A percentile compares a stretch with the other conserved stretches of the same genome.
These are phyloP conservation scores for Sturnus vulgaris DNA, from an alignment of 2,113 vertebrate species.

Conservation along the genomic window DNA sequence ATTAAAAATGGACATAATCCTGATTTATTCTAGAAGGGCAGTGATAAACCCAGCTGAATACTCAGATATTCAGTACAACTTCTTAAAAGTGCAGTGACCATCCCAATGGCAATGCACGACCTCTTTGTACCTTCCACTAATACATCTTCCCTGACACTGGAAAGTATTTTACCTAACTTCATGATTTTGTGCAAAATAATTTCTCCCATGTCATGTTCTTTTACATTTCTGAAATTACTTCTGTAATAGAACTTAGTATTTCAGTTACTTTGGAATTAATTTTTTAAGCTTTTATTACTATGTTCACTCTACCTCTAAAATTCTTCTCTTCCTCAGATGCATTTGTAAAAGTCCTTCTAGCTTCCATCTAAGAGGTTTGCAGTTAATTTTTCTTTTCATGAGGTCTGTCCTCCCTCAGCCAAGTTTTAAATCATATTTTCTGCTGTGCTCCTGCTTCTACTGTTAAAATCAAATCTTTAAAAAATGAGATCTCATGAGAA, in stretches of 20 bases:
- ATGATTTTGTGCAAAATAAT: neutral
- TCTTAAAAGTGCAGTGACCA: neutral
- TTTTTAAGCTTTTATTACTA: slow-evolving; percentile 17
- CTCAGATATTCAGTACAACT: neutral
- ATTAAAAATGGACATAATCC: neutral
- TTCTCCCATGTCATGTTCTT: neutral
- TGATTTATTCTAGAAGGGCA: neutral
- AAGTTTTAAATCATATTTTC: neutral
- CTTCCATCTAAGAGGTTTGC: neutral
- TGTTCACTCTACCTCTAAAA: neutral
- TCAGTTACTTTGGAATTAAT: slow-evolving; percentile 25
- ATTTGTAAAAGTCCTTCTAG: neutral
- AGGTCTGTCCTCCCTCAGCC: neutral
- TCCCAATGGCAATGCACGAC: neutral
- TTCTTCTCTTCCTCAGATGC: neutral
- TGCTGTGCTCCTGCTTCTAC: neutral
- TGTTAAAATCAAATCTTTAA: neutral
- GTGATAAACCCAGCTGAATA: neutral
- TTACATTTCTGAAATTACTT: neutral
- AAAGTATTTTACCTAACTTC: neutral
- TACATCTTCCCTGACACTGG: neutral
- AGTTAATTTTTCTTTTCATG: neutral
- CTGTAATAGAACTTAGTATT: neutral
- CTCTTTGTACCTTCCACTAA: neutral
- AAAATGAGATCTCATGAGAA: neutral